Conservation (phyloP, 2,888 invertebrate genomes). For the Drosophila fulvimacula region DNA sequence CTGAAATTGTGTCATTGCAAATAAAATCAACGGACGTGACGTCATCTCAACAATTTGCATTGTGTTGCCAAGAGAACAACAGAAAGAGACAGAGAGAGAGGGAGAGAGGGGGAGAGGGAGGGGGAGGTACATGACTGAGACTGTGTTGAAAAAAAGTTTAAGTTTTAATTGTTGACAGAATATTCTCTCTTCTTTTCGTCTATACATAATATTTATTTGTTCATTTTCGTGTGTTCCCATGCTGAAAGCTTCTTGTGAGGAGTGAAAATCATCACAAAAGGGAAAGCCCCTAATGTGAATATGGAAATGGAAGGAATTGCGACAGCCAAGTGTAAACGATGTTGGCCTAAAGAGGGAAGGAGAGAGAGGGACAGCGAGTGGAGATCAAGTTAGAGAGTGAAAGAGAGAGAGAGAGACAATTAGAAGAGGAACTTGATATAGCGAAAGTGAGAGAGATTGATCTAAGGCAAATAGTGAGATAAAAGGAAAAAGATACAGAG, state of each 20-base stretch:
- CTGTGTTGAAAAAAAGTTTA: neutral
- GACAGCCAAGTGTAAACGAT: too few relatives aligned
- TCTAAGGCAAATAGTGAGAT: neutral
- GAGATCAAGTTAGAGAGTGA: neutral
- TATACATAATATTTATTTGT: neutral
- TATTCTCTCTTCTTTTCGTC: neutral
- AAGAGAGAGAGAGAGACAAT: neutral
- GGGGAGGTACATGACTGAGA: neutral
- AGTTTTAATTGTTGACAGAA: constrained; percentile 4
- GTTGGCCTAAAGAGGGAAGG: too few relatives aligned
- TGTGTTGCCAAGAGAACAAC: constrained; percentile 33
- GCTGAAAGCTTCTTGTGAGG: neutral
- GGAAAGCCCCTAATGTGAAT: neutral
- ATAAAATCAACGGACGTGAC: constrained; percentile 58
- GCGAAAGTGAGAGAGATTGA: neutral
- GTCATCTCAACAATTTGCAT: constrained; percentile 55
- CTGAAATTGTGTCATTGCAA: constrained; percentile 61
- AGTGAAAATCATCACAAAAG: neutral
- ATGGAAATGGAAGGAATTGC: neutral
- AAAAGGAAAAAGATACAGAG: neutral
- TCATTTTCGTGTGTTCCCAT: neutral
- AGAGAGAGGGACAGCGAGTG: too few relatives aligned
- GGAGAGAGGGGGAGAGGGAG: neutral
- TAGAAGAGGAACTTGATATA: too few relatives aligned
- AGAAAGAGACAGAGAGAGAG: neutral